Base-by-base conservation (phyloP, 2,888 invertebrate species). In the Eupeodes luniger region DNA sequence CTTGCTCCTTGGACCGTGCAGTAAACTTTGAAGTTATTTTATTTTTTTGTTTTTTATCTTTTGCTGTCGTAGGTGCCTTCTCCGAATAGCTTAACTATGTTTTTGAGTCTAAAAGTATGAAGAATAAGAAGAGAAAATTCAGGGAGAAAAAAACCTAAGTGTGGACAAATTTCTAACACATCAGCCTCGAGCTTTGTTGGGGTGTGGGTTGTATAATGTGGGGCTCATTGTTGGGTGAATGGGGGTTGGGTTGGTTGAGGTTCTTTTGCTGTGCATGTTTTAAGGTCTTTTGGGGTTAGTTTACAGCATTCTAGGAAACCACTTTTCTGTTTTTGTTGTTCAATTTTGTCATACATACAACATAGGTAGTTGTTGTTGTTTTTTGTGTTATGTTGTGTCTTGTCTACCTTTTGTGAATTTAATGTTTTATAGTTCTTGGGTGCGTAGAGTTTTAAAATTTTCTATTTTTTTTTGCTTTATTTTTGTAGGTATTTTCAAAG, bases 161-260 rank as follows among this genome's bases (percentile, higher is more conserved):
- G 87, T 84, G 84, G 88, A 85, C 88, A 81, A 85, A 85, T 85
- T 88, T 84, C 81, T 74, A 85, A 81, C 85, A 81, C 81, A 69
- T 72, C 76, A 88, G 84, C 72, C 72, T 55, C 55, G 49, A 55
- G 84, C 44, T 75, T 0, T 27, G 69, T 11, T 47, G 47, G 51
- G 36, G 40, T 40, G 5, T 5, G 40, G 6, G 40, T 40, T 27
- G 47, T 34, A 70, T 61, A 47, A 47, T 62, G 9, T 12, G 36
- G n/a, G 19, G 47, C 27, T 27, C 27, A 2, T 47, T 14, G 67
- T 6, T 5, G 34, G 47, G 47, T 51, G 69, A 9, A 16, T 59
- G 19, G 19, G 9, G 16, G 16, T 64, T 27, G 27, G 51, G 64
- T 19, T 44, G 55, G 4, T 53, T 53, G 5, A 12, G 36, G 34